Percentiles rank a stretch among this genome's conserved stretches.
Conservation (phyloP, 2,888 invertebrate genomes). For the Acronicta aceris region DNA sequence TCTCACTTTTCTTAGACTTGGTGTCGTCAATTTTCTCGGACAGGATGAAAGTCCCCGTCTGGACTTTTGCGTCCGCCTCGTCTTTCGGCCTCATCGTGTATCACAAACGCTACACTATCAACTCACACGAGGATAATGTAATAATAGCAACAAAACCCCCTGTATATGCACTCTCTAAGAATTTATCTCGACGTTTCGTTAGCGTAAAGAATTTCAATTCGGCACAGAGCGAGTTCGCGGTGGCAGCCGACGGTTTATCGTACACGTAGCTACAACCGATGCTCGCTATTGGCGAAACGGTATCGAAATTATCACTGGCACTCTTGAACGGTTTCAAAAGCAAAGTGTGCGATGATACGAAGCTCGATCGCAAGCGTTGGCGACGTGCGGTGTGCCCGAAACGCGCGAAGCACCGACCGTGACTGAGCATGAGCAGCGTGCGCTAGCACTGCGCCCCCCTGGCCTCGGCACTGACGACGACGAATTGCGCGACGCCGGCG, state of each 20-base stretch:
- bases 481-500: constrained; percentile 50
- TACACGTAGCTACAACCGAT: constrained; percentile 65
- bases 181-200: constrained; percentile 70
- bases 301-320: constrained; percentile 82
- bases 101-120: constrained; percentile 54
- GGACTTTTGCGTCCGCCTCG: constrained; percentile 78
- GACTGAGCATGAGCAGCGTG: constrained; percentile 67
- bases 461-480: constrained; percentile 57
- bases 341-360: constrained; percentile 68
- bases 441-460: constrained; percentile 67
- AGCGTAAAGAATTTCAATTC: constrained; percentile 74
- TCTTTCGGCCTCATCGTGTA: constrained; percentile 84
- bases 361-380: constrained; percentile 54
- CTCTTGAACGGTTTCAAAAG: constrained; percentile 74
- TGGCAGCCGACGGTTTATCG: constrained; percentile 69
- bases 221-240: constrained; percentile 68
- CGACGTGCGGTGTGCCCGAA: constrained; percentile 54
- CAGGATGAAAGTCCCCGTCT: constrained; percentile 88
- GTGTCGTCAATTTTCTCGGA: constrained; percentile 89
- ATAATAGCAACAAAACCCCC: constrained; percentile 71
- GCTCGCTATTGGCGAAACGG: constrained; percentile 78
- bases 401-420: constrained; percentile 71
- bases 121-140: constrained; percentile 72
- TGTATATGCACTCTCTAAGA: constrained; percentile 73
- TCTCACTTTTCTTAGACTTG: constrained; percentile 83